A percentile compares a stretch with the other conserved stretches of the same genome.
Evolutionary conservation across 2,888 invertebrate species (phyloP).

Genomic region (Drosophila crucigera): DNA sequence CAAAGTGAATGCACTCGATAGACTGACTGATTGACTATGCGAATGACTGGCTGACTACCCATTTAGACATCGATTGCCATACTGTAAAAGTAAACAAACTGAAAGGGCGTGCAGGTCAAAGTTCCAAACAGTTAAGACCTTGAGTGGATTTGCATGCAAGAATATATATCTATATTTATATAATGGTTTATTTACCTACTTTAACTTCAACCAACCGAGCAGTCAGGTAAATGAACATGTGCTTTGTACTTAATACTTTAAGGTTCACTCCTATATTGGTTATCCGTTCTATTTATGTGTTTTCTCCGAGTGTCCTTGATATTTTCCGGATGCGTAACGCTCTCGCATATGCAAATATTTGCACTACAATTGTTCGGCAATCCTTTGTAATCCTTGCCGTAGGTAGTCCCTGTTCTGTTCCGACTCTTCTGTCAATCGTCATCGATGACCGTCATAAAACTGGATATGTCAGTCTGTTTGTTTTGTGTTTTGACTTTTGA

Average conservation of each 20-base stretch:
- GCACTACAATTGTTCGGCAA: slow-evolving; percentile 65
- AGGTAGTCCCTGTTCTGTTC: slow-evolving; percentile 48
- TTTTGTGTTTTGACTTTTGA: slow-evolving; percentile 62
- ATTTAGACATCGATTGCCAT: slow-evolving; percentile 14
- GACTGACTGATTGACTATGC: slow-evolving; percentile 14
- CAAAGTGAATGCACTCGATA: slow-evolving; percentile 44
- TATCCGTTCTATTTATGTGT: slow-evolving; percentile 14
- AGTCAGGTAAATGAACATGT: slow-evolving; percentile 43
- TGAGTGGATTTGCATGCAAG: slow-evolving; percentile 36
- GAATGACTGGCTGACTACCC: slow-evolving; percentile 9
- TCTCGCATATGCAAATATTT: slow-evolving; percentile 76
- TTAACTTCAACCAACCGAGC: slow-evolving; percentile 16
- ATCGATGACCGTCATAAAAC: slow-evolving; percentile 73
- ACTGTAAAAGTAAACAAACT: slow-evolving; percentile 11
- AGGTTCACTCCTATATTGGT: slow-evolving; percentile 3
- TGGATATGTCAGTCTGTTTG: slow-evolving; percentile 60
- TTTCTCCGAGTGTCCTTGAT: slow-evolving; percentile 67
- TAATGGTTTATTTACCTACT: slow-evolving; percentile 3
- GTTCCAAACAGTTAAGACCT: slow-evolving; percentile 29
- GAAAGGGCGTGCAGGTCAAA: slow-evolving; percentile 30
- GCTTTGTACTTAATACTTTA: slow-evolving; percentile 31
- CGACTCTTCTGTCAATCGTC: slow-evolving; percentile 58
- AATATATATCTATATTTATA: background rate
- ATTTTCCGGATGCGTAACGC: slow-evolving; percentile 63
- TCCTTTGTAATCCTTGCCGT: slow-evolving; percentile 80